These are phyloP conservation scores for Drosophila formosana DNA, from an alignment of 2,888 invertebrate genomes.

Conservation along the genomic window DNA sequence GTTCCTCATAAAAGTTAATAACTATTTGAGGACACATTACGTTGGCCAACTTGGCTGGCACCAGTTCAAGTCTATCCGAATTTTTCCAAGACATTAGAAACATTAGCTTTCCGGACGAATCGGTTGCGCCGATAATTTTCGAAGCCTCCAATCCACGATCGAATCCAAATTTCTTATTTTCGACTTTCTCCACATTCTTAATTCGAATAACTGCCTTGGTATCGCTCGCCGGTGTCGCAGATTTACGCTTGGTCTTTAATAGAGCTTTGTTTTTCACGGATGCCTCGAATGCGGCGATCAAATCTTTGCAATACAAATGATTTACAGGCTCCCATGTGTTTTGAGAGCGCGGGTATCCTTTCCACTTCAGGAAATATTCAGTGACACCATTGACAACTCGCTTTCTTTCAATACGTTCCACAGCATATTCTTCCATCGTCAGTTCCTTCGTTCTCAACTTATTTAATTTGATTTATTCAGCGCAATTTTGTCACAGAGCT, in stretches of 20 bases:
- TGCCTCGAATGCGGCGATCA: constrained; percentile 94
- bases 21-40: constrained; percentile 94
- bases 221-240: constrained; percentile 63
- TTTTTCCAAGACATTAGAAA: constrained; percentile 97
- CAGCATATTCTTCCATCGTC: constrained; percentile 91
- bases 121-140: constrained; percentile 94
- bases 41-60: constrained; percentile 94
- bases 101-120: constrained; percentile 95
- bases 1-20: constrained; percentile 95
- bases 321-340: constrained; percentile 99
- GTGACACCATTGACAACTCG: constrained; percentile 90
- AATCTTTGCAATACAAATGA: constrained; percentile 95
- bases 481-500: neutral
- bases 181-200: constrained; percentile 15
- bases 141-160: constrained; percentile 93
- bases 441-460: neutral
- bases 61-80: constrained; percentile 94
- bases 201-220: neutral
- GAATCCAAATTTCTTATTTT: constrained; percentile 87
- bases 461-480: neutral
- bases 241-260: constrained; percentile 82
- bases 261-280: constrained; percentile 88
- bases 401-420: constrained; percentile 95
- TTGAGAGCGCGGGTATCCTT: constrained; percentile 93
- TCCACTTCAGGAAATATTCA: constrained; percentile 92